Conservation (phyloP, 2,113 vertebrate species). For the Bucco capensis region DNA sequence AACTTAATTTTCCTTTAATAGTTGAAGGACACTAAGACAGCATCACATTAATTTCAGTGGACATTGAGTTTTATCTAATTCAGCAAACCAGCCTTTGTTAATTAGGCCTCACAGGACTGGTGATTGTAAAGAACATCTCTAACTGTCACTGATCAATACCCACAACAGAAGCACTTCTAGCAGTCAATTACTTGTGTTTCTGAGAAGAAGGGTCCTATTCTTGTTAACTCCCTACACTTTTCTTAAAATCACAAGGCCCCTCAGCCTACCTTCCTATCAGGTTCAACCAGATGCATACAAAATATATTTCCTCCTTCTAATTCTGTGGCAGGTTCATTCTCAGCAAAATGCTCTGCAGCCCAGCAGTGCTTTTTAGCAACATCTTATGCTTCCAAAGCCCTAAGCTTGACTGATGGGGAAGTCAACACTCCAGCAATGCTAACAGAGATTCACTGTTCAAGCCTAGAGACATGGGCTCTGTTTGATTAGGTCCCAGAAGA, state of each 20-base stretch:
- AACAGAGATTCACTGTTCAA: not conserved
- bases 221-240: constrained; percentile 21
- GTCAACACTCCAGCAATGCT: not conserved
- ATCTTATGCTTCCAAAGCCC: not conserved
- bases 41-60: constrained; percentile 73
- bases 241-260: not conserved
- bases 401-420: not conserved
- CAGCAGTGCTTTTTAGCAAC: not conserved
- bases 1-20: constrained; percentile 67
- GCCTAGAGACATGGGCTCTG: not conserved
- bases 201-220: constrained; percentile 26
- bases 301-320: not conserved
- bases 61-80: constrained; percentile 80
- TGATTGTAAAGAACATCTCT: constrained; percentile 56
- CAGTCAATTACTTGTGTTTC: constrained; percentile 65
- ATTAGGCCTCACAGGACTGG: constrained; percentile 73
- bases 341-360: not conserved
- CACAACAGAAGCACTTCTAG: constrained; percentile 40
- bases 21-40: constrained; percentile 70
- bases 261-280: not conserved
- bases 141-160: constrained; percentile 70
- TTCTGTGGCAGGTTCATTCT: not conserved
- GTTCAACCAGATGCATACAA: not conserved
- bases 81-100: constrained; percentile 78
- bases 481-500: constrained; percentile 22